Evolutionary conservation across 2,113 vertebrate species (phyloP), one percentile per base, ranked within the genome.

Genomic region (Oryzias curvinotus): DNA sequence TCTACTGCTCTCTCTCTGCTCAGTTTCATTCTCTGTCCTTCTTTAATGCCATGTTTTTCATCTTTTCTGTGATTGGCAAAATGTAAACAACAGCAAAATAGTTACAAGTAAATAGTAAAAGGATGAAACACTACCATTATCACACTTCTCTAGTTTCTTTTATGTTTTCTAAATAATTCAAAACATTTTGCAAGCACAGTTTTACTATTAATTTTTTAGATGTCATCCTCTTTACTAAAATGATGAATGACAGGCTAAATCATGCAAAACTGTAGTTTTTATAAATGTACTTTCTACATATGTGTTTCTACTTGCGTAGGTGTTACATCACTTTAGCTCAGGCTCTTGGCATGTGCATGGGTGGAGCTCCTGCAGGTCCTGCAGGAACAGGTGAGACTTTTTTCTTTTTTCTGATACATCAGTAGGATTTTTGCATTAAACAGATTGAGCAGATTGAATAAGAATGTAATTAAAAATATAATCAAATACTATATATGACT

Each of bases 321-420:
- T 99, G 97, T 85, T 99, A 98, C 64, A 99, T 98, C 74, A 97
- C 97, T 8, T 75, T 98, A 78, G 95, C 97, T 68, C 97, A 98
- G 71, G 97, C 97, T 47, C 91, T 98, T 23, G 94, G 94, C 13
- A 98, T 99, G 97, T 96, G 93, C 79, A 96, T 99, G 95, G 97
- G 96, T 4, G 97, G 96, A 59, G 96, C 97, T 2, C 96, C 96
- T 0, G 93, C 96, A 2, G 97, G 97, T 47, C 97, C 97, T 16
- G 96, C 97, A 54, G 97, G 97, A 57, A 98, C 97, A 36, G 97
- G 97, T 68, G 95, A 93, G 87, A 93, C 92, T 5, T 47, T 47
- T 18, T n/a, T 5, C 5, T 46, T 46, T 43, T 41, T n/a, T n/a
- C 17, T 17, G 45, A 17, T 46, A 5, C 15, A 18, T 18, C 46